Evolutionary conservation across 2,888 invertebrate species (phyloP), one percentile per base, ranked within the genome.

Genomic region (Girardia tigrina): DNA sequence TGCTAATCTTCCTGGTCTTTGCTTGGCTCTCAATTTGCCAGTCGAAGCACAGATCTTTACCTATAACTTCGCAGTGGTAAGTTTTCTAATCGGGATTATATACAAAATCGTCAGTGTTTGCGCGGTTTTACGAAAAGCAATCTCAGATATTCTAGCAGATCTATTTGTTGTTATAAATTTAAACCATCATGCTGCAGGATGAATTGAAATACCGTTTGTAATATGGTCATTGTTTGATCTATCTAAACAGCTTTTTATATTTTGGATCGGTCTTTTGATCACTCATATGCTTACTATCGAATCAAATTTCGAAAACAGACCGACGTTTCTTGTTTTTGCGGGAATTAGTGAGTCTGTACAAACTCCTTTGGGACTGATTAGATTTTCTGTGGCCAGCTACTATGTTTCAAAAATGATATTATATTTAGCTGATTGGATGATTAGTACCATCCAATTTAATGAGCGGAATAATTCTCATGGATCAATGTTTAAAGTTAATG

Each of bases 351-450:
- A 85, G 76, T 83, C 84, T 70, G 86, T 86, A 79, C 82, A 83
- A 42, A 86, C 86, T 2, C 87, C 87, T 2, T 80, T 87, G 27
- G 85, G 86, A 75, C 80, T 87, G 42, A 81, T 85, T 71, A 85
- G 86, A 0, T 82, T 87, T 27, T 86, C 86, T 77, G 84, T 87
- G 16, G 84, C 86, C 0, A 84, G 87, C 27, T 84, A 85, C 16
- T 86, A 86, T 79, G 78, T 83, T 1, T 86, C 86, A 0, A 83
- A 82, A 76, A 80, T 82, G 42, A 80, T 84, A 26, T 80, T 86
- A 23, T 81, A 82, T n/a, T 77, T 82, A 16, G 85, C 85, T 0
- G 85, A 83, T 77, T 80, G 85, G 12, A 82, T 83, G 77, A 85
- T 85, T 8, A 79, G 81, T 73, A 75, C 29, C 14, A 74, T 14